phyloP scores from a whole-genome alignment of 1,140 invertebrate genomes.

The Trinorchestia longiramus region DNA sequence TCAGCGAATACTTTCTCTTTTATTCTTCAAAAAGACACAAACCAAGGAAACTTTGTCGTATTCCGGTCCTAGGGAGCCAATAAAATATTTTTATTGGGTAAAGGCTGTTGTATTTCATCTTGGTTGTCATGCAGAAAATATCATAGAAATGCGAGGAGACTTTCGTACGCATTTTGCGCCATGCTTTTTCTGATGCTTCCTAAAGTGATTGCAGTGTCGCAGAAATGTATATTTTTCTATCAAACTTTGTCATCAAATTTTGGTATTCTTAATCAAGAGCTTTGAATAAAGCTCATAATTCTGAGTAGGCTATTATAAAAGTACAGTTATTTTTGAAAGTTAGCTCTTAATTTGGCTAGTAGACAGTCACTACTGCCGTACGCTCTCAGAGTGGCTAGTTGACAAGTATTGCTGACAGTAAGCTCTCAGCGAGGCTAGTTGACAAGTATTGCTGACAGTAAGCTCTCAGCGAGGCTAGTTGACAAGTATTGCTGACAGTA shows the following conservation, averaged over 20 bases:
- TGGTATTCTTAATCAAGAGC: background rate
- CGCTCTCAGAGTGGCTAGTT: background rate
- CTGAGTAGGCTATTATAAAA: too few species aligned
- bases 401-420: background rate
- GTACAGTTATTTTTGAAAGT: too few species aligned
- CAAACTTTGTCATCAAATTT: background rate
- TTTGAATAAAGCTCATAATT: too few species aligned
- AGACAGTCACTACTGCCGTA: too few species aligned
- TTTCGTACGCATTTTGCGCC: background rate
- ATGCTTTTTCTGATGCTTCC: background rate
- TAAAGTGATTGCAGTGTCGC: background rate
- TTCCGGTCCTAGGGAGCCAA: slow-evolving; percentile 18
- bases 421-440: background rate
- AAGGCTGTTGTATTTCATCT: slow-evolving; percentile 29
- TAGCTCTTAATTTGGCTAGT: too few species aligned
- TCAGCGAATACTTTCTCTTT: slow-evolving; percentile 12
- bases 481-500: too few species aligned
- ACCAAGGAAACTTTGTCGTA: slow-evolving; percentile 23
- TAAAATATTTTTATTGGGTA: slow-evolving; percentile 46
- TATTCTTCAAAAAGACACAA: slow-evolving; percentile 12
- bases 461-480: too few species aligned
- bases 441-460: too few species aligned
- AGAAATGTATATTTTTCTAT: background rate
- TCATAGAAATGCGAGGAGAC: background rate
- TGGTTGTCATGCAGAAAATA: background rate